A percentile compares a stretch with the other conserved stretches of the same genome.
These are phyloP conservation scores for Acipenser transmontanus DNA, from an alignment of 2,797 vertebrate species.

Conservation along the genomic window DNA sequence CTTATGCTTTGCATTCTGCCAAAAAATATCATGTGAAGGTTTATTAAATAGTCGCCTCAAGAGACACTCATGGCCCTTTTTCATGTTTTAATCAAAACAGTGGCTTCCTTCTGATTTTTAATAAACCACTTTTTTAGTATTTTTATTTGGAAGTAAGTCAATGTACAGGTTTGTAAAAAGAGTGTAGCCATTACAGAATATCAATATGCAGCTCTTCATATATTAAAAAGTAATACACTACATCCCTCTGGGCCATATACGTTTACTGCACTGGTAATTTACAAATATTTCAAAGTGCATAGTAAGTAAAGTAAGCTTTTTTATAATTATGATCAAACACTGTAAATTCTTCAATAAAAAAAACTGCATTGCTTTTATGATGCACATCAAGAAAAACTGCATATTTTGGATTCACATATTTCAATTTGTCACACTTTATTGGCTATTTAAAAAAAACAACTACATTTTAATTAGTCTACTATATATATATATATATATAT, in stretches of 20 bases:
- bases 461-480: background rate
- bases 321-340: background rate
- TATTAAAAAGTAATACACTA: background rate
- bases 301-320: background rate
- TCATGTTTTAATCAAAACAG: background rate
- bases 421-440: slow-evolving; percentile 10
- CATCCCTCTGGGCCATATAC: background rate
- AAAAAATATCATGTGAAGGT: too few relatives aligned
- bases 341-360: background rate
- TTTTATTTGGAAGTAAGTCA: background rate
- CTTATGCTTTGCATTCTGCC: too few relatives aligned
- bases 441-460: slow-evolving; percentile 7
- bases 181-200: background rate
- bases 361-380: background rate
- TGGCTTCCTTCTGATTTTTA: too few relatives aligned
- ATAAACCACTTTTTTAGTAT: background rate
- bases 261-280: background rate
- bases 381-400: background rate
- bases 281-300: slow-evolving; percentile 1
- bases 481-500: background rate
- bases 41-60: too few relatives aligned
- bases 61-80: background rate
- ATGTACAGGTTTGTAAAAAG: background rate
- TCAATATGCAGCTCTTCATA: background rate
- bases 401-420: background rate